Percentiles rank a stretch among this genome's conserved stretches.
Evolutionary conservation across 2,888 invertebrate species (phyloP).

Genomic region (Drosophila antonietae): DNA sequence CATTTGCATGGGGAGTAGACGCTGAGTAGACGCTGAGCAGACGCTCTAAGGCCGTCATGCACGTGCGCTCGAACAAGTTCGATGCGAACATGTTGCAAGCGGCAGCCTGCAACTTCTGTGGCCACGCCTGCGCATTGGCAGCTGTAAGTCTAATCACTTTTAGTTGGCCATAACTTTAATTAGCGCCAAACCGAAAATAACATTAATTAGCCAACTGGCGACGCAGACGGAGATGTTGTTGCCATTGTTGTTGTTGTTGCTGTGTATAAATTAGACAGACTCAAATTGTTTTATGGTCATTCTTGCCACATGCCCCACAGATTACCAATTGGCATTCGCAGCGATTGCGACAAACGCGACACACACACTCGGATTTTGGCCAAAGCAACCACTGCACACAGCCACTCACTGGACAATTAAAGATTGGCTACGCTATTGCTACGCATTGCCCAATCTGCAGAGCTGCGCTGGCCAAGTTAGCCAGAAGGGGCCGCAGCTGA

Average conservation of each 20-base stretch:
- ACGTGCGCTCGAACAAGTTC: constrained; percentile 31
- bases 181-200: constrained; percentile 39
- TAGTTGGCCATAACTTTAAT: constrained; percentile 43
- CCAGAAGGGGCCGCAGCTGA: neutral
- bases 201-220: constrained; percentile 47
- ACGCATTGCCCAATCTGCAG: constrained; percentile 26
- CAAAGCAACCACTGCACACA: constrained; percentile 13
- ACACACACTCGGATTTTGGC: constrained; percentile 45
- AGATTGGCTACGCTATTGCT: constrained; percentile 21
- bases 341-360: constrained; percentile 48
- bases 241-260: constrained; percentile 14
- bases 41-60: constrained; percentile 8
- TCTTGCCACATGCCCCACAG: constrained; percentile 64
- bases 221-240: constrained; percentile 5
- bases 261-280: constrained; percentile 64
- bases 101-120: neutral
- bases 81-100: constrained; percentile 23
- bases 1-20: constrained; percentile 33
- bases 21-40: constrained; percentile 2
- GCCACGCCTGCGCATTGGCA: constrained; percentile 49
- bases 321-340: constrained; percentile 48
- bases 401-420: constrained; percentile 43
- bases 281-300: constrained; percentile 70
- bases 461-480: constrained; percentile 18
- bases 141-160: constrained; percentile 6